phyloP scores from a whole-genome alignment of 2,888 invertebrate species.

The Noctua janthina region DNA sequence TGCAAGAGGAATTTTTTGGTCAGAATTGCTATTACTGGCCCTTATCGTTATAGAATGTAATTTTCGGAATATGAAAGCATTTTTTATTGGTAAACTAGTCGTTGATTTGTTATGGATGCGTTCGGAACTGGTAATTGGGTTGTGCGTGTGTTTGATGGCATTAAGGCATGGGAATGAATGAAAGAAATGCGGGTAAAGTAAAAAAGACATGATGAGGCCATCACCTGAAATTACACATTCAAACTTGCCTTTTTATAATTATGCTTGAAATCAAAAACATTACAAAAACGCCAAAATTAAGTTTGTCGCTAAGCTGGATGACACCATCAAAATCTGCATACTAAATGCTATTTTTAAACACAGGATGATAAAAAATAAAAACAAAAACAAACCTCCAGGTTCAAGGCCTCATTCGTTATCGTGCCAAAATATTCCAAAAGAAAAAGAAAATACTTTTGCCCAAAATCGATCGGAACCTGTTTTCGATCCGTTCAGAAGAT shows the following conservation, averaged over 20 bases:
- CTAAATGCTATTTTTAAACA: constrained; percentile 49
- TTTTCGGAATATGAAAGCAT: constrained; percentile 31
- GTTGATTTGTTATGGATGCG: constrained; percentile 3
- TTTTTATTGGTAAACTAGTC: constrained; percentile 29
- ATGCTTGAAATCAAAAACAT: background rate
- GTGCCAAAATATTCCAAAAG: constrained; percentile 48
- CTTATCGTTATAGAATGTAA: constrained; percentile 29
- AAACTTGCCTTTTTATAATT: background rate
- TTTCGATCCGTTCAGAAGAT: constrained; percentile 63
- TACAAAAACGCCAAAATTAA: background rate
- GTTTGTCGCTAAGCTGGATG: constrained; percentile 15
- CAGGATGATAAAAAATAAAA: constrained; percentile 16
- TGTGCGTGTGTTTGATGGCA: constrained; percentile 1
- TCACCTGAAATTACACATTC: background rate
- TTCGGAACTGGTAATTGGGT: background rate
- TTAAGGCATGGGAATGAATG: no score
- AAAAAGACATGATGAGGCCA: background rate
- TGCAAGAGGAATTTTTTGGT: constrained; percentile 47
- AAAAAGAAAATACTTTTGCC: constrained; percentile 48
- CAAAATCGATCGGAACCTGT: constrained; percentile 63
- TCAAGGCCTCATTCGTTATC: constrained; percentile 66
- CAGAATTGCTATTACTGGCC: constrained; percentile 37
- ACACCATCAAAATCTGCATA: constrained; percentile 14
- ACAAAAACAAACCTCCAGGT: constrained; percentile 48
- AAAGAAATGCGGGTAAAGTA: background rate